phyloP scores from a whole-genome alignment of 2,888 invertebrate genomes.

The Euzophera pinguis region DNA sequence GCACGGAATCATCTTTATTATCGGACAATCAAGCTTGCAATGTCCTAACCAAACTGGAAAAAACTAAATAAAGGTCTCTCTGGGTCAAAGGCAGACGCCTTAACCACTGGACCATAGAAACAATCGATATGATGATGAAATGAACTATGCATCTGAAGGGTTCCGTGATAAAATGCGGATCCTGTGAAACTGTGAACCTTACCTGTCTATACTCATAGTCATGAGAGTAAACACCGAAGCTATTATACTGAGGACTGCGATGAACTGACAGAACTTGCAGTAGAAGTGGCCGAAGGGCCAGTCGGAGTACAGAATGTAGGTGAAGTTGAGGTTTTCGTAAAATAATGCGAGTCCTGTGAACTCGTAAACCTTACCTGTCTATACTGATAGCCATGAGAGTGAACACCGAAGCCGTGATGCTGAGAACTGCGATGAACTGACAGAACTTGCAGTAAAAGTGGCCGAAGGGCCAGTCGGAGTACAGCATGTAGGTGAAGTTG shows the following conservation, averaged over 20 bases:
- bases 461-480: slow-evolving; percentile 98
- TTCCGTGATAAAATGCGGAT: too few species aligned
- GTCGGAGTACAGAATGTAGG: slow-evolving; percentile 95
- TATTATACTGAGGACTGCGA: slow-evolving; percentile 94
- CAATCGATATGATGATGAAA: too few species aligned
- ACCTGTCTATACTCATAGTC: slow-evolving; percentile 99
- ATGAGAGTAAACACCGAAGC: slow-evolving; percentile 98
- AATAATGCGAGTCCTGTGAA: too few species aligned
- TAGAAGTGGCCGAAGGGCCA: slow-evolving; percentile 98
- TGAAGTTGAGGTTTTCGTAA: too few species aligned
- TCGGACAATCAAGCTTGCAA: too few species aligned
- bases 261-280: slow-evolving; percentile 97
- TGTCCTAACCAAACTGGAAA: too few species aligned
- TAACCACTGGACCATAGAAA: too few species aligned
- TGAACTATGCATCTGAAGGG: too few species aligned
- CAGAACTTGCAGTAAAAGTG: slow-evolving; percentile 96
- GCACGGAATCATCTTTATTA: too few species aligned
- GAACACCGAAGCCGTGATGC: slow-evolving; percentile 96
- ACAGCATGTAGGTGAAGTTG: slow-evolving; percentile 96
- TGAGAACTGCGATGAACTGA: slow-evolving; percentile 95
- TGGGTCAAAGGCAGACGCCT: too few species aligned
- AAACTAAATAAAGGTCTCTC: too few species aligned
- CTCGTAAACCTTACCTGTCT: slow-evolving; percentile 95
- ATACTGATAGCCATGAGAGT: slow-evolving; percentile 98
- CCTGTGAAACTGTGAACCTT: too few species aligned